Conservation (phyloP, 2,113 vertebrate genomes). For the Saimiri boliviensis region DNA sequence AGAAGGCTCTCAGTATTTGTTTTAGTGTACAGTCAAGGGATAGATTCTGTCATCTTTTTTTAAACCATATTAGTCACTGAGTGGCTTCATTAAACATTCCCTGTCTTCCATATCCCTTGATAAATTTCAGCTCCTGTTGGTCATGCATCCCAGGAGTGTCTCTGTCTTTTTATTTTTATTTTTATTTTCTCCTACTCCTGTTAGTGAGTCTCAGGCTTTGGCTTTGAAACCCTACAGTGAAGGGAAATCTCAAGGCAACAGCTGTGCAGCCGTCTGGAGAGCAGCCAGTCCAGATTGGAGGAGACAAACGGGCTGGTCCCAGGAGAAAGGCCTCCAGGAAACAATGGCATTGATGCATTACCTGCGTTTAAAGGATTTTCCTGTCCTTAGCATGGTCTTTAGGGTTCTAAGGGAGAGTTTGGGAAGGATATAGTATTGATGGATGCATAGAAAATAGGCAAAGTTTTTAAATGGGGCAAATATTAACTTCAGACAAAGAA, state of each 20-base stretch:
- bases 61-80: not conserved
- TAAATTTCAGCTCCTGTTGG: not conserved
- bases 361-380: not conserved
- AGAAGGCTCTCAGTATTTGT: not conserved
- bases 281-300: not conserved
- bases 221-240: not conserved
- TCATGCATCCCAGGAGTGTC: not conserved
- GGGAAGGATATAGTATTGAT: not conserved
- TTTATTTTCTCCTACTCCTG: rapidly evolving
- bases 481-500: not conserved
- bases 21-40: not conserved
- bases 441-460: not conserved
- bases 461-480: not conserved
- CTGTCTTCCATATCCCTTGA: not conserved
- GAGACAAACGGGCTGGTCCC: not conserved
- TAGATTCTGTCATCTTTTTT: not conserved
- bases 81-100: not conserved
- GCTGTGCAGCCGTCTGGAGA: not conserved
- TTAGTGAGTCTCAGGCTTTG: not conserved
- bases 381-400: not conserved
- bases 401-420: not conserved
- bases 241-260: not conserved
- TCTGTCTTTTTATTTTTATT: no score
- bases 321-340: not conserved
- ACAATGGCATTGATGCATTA: no score